Conservation (phyloP, 2,888 invertebrate species). For the Pseudeuparius sepicola region DNA sequence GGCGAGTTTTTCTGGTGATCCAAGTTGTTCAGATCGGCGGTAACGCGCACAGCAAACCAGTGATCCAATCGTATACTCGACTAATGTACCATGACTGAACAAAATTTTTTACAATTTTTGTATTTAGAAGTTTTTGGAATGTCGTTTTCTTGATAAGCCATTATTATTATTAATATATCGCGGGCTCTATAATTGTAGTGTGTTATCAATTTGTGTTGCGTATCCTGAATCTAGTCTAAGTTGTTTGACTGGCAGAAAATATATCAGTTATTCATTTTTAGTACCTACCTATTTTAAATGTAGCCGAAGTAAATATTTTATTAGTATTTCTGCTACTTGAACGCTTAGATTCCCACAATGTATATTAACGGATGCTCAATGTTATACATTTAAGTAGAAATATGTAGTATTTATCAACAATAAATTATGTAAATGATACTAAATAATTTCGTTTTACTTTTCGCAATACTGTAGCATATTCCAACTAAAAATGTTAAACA, state of each 20-base stretch:
- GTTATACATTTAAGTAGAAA: constrained; percentile 37
- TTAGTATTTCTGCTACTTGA: constrained; percentile 40
- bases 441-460: constrained; percentile 5
- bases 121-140: constrained; percentile 35
- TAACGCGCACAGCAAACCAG: no score
- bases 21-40: no score
- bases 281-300: constrained; percentile 7
- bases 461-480: no score
- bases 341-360: constrained; percentile 38
- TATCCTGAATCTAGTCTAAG: constrained; percentile 37
- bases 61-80: constrained; percentile 18
- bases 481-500: no score
- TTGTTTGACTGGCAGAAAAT: constrained; percentile 42
- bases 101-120: constrained; percentile 35
- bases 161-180: constrained; percentile 27
- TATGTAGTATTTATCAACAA: constrained; percentile 42
- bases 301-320: constrained; percentile 19
- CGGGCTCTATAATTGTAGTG: no score
- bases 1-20: no score
- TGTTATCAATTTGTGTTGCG: constrained; percentile 39
- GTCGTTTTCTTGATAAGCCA: constrained; percentile 37
- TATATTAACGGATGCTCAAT: constrained; percentile 43
- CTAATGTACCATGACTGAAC: constrained; percentile 31
- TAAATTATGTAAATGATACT: constrained; percentile 37
- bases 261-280: constrained; percentile 15